Percentiles rank a stretch among this genome's conserved stretches.
These are phyloP conservation scores for Pomacea canaliculata DNA, from an alignment of 2,888 invertebrate species.

Conservation along the genomic window DNA sequence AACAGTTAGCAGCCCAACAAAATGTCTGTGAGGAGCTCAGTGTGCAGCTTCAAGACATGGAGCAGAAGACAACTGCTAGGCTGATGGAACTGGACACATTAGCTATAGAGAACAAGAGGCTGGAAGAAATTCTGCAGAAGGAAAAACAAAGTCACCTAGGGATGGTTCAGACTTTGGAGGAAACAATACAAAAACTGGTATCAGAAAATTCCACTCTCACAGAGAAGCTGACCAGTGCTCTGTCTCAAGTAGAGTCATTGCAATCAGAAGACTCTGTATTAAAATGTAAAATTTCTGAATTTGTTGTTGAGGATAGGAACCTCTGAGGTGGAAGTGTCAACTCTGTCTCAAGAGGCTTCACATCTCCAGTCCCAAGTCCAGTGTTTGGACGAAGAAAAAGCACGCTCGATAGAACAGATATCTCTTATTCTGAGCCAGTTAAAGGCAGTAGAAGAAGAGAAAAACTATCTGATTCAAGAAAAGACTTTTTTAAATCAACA, in stretches of 20 bases:
- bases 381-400: slow-evolving; percentile 2
- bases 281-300: slow-evolving; percentile 3
- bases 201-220: slow-evolving; percentile 1
- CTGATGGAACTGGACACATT: background rate
- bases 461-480: slow-evolving; percentile 1
- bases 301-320: slow-evolving; percentile 16
- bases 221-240: background rate
- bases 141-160: background rate
- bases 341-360: slow-evolving; percentile 1
- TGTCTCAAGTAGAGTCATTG: slow-evolving; percentile 6
- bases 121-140: background rate
- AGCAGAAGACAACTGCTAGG: background rate
- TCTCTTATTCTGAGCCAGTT: background rate
- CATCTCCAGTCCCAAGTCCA: slow-evolving; percentile 8
- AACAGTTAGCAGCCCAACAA: background rate
- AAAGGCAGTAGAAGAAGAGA: background rate
- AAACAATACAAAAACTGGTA: background rate
- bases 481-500: background rate
- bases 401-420: slow-evolving; percentile 4
- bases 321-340: background rate
- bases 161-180: background rate
- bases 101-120: background rate
- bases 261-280: slow-evolving; percentile 1
- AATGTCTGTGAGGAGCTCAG: slow-evolving; percentile 19
- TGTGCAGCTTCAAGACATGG: background rate